Conservation (phyloP, 1,140 invertebrate genomes). For the Oedothorax gibbosus region DNA sequence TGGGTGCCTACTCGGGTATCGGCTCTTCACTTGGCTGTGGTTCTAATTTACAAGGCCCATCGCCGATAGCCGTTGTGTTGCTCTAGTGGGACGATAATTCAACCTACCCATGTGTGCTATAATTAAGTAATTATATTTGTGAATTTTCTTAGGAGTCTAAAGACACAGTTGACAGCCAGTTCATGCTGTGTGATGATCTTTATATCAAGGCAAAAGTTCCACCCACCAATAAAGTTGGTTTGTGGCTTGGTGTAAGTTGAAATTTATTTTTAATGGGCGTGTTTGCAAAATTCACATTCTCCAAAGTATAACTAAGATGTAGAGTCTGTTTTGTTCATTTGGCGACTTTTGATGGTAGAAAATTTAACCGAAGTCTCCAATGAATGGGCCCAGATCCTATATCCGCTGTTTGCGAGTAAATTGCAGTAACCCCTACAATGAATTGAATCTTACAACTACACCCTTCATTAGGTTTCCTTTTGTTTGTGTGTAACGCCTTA, state of each 20-base stretch:
- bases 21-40: no score
- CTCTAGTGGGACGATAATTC: background rate
- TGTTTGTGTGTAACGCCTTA: no score
- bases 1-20: background rate
- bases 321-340: background rate
- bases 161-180: conserved; percentile 84
- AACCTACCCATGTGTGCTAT: background rate
- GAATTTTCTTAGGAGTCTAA: conserved; percentile 67
- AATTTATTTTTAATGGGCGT: conserved; percentile 1
- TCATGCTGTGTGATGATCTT: conserved; percentile 94
- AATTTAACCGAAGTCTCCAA: background rate
- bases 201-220: conserved; percentile 88
- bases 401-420: no score
- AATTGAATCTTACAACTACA: no score
- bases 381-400: no score
- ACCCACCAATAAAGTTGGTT: conserved; percentile 91
- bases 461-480: no score
- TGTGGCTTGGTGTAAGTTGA: conserved; percentile 89
- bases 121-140: background rate
- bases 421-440: no score
- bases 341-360: no score
- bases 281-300: background rate
- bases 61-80: no score
- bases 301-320: no score
- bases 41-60: no score